Evolutionary conservation across 2,113 vertebrate species (phyloP), one percentile per base, ranked within the genome.

Genomic region (Nematolebias whitei): DNA sequence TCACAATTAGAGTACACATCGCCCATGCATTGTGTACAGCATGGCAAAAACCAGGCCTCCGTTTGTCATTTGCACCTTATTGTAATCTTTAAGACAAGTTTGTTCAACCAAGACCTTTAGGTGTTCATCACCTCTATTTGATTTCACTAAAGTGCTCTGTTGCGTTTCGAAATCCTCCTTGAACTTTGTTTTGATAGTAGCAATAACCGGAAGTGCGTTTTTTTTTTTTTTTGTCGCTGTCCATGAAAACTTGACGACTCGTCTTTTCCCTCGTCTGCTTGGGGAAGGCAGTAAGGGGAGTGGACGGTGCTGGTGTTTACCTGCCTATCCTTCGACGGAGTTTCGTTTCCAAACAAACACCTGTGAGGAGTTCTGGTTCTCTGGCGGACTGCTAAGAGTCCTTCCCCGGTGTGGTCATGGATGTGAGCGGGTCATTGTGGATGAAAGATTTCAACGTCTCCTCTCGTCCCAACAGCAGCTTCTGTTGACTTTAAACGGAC

Each of bases 391-490:
- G 15, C 18, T 5, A 9, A 32, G 7, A 48, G 24, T 1, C 2
- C 12, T 16, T 22, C 23, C n/a, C 1, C 45, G 68, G 44, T 39
- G 24, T 50, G 53, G 74, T 69, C 82, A 90, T 90, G 89, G 82
- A 43, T 64, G 0, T 61, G 63, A 71, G 26, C 66, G 51, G 50
- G 44, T 43, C 66, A 65, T 43, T 63, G 67, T 48, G 80, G 77
- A 77, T 59, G 19, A 57, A 74, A 88, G 73, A 74, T 90, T 89
- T 90, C 89, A 90, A 89, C 84, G n/a, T 71, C 54, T 69, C 79
- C 60, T 53, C 51, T 69, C 70, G 78, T 68, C 82, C 81, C 67
- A 66, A 32, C 78, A 66, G 39, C 76, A 32, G 69, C 66, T 59
- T 71, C 70, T 79, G 72, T 29, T 76, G 71, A 68, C 47, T 79